Evolutionary conservation across 2,113 vertebrate genomes (phyloP).

Genomic region (Corythoichthys intestinalis): DNA sequence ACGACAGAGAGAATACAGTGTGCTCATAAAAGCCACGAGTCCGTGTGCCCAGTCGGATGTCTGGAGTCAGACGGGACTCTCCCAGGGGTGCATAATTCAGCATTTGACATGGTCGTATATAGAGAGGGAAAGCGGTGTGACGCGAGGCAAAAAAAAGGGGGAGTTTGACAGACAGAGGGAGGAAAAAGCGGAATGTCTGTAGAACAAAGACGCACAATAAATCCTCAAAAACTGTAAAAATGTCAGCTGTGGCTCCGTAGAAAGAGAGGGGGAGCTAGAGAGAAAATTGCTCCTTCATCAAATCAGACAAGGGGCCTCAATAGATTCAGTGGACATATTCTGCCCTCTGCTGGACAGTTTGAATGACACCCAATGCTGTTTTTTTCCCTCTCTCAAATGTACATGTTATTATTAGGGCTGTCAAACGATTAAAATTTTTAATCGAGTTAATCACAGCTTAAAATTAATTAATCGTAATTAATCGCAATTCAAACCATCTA

Average conservation of each 20-base stretch:
- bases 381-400: no score
- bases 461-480: no score
- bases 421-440: no score
- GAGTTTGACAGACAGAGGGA: conserved; percentile 6
- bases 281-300: conserved; percentile 30
- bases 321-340: conserved; percentile 17
- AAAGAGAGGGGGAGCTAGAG: conserved; percentile 6
- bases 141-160: conserved; percentile 21
- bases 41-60: conserved; percentile 21
- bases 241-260: conserved; percentile 39
- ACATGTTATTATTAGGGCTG: no score
- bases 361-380: background rate
- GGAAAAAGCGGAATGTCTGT: conserved; percentile 10
- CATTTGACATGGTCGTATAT: conserved; percentile 31
- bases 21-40: conserved; percentile 16
- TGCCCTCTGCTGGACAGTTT: conserved; percentile 63
- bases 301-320: conserved; percentile 1
- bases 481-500: no score
- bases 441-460: no score
- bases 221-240: conserved; percentile 49
- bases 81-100: conserved; percentile 40
- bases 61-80: conserved; percentile 27
- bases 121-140: conserved; percentile 17
- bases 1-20: conserved; percentile 21
- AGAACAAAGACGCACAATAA: conserved; percentile 58